phyloP scores from a whole-genome alignment of 2,113 vertebrate genomes.

The Myotis davidii region DNA sequence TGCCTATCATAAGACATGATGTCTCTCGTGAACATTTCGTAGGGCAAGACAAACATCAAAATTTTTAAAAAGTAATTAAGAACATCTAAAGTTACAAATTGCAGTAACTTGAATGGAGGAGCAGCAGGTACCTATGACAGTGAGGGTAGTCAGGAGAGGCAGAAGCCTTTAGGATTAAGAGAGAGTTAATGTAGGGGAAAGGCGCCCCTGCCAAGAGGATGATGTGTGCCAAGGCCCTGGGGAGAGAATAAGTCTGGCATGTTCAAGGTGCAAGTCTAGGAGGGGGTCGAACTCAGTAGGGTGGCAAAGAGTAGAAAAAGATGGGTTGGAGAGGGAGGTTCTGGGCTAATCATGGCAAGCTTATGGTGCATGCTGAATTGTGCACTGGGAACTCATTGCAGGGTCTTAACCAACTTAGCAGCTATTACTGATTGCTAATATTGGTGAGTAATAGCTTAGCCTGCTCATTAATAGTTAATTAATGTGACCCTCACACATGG shows the following conservation, averaged over 20 bases:
- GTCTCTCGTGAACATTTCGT: background rate
- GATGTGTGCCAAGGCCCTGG: background rate
- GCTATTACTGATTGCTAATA: background rate
- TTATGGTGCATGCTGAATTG: background rate
- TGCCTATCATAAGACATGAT: background rate
- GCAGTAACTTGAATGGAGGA: background rate
- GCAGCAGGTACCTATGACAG: background rate
- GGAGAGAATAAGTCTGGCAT: rapidly evolving
- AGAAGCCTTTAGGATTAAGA: background rate
- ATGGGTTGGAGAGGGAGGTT: too few relatives aligned
- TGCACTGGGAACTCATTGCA: background rate
- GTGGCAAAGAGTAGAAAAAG: background rate
- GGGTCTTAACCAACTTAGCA: background rate
- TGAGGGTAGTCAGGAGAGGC: too few relatives aligned
- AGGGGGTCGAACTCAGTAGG: background rate
- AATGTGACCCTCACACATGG: too few relatives aligned
- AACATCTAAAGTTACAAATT: background rate
- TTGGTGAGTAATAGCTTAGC: background rate
- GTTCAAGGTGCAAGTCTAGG: background rate
- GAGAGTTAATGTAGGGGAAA: background rate
- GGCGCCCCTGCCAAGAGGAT: background rate
- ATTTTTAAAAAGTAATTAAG: background rate
- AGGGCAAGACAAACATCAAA: background rate
- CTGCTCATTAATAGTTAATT: background rate
- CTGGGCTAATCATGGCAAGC: background rate